Evolutionary conservation across 2,797 vertebrate genomes (phyloP), one percentile per base, ranked within the genome.

Genomic region (Mallotus villosus): DNA sequence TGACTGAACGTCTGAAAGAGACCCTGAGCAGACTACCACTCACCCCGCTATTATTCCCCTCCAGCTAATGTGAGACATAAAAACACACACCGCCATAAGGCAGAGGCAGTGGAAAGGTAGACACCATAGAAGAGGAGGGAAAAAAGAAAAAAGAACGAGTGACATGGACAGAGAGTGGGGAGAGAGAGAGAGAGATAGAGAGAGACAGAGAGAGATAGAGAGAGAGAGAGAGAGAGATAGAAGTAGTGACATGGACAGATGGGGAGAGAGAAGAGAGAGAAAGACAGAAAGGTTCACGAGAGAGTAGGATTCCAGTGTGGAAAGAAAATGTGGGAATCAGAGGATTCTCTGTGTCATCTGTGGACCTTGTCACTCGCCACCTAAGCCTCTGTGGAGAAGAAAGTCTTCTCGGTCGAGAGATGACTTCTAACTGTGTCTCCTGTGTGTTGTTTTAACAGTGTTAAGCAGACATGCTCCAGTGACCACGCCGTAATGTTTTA

Each of bases 1-100:
- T 92, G 91, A 93, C 90, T 91, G 88, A 91, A 93, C 87, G 91
- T 92, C 90, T 93, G 90, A 92, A 86, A 91, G 87, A 62, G 85
- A 83, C 76, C 82, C 74, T 75, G 81, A 88, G 82, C 81, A 90
- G 89, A 87, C 90, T 86, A 81, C 83, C 71, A 82, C 91, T 90
- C 88, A 86, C 71, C 60, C 76, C 83, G 81, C 84, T 85, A 88
- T 90, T 90, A 88, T 90, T 89, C 86, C 82, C 79, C 62, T 53
- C 76, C 27, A 70, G 81, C 87, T 90, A 88, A 89, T 86, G 77
- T 53, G 80, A 88, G 81, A 80, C 83, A 88, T 88, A 87, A 91
- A 91, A 88, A 90, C 78, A 89, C 86, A 85, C 83, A 80, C 62
- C 71, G 84, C 81, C 82, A 82, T 83, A 77, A 84, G 81, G 69